Base-by-base conservation (phyloP, 2,888 invertebrate species). In the Lucinisca nassula region DNA sequence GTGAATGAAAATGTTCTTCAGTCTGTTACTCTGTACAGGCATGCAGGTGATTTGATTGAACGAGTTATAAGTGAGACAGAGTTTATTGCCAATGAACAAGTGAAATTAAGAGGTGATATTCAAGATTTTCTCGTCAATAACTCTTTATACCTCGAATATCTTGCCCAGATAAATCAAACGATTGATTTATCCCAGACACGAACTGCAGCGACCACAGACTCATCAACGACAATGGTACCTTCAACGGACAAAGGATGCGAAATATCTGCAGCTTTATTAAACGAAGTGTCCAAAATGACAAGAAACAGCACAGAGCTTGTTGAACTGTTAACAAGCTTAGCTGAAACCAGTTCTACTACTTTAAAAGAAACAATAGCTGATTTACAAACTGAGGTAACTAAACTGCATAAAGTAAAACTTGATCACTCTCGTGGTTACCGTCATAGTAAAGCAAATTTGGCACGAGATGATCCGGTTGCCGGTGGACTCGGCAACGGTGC, bases 1-100 rank as follows among this genome's bases (percentile, higher is more conserved):
- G 91, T 94, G 61, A 94, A 94, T 17, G 90, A 87, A 24, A 93
- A 93, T 75, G 89, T 94, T 17, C 89, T 90, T 55, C 93, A 93
- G 61, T 93, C 94, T 6, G 92, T 93, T 6, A 89, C 91, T 27
- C 91, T 92, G 55, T 93, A 94, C 67, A 87, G 91, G 37, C 92
- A 93, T 72, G 93, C 93, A 0, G 93, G 92, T 8, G 84, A 85
- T 58, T 75, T 93, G 58, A 83, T 94, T 27, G 94, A 94, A 76
- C 82, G 92, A 27, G 90, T 94, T 27, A 88, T 94, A 35, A 87
- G 92, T 10, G 93, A 93, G 70, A 93, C 94, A 0, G 94, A 94
- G 67, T 81, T 88, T 14, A 90, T 94, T 32, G 91, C 92, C 0
- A 87, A 88, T 12, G 92, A 93, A 27, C 94, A 94, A 82, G 88